Base-by-base conservation (phyloP, 2,888 invertebrate genomes). In the Chymomyza amoena region DNA sequence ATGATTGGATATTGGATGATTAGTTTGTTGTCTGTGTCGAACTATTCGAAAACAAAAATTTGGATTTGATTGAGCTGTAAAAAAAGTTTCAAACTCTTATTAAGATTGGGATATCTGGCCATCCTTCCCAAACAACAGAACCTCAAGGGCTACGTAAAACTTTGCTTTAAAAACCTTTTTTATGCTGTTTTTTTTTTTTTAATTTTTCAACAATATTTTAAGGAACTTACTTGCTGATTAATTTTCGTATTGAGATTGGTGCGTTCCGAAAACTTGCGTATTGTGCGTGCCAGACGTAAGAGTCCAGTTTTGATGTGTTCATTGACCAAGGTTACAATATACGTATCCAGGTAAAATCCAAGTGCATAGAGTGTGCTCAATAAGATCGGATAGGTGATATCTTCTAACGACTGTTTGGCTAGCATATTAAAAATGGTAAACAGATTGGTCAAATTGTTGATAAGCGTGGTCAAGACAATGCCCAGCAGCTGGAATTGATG, bases 401-500 rank as follows among this genome's bases (percentile, higher is more conserved):
- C 57, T 1, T 66, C 66, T n/a, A 72, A 66, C 0, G 88, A 73
- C 45, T 81, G 73, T 5, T 81, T 85, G 16, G 77, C 75, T 61
- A 89, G 62, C 75, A 90, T 72, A 66, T 82, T 90, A 65, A 89
- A 89, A 18, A 90, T 69, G n/a, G 84, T 84, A 28, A 83, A 89
- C 9, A 78, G 80, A 62, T 89, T 89, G 60, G 84, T 88, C 51
- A 89, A 70, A 64, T 90, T 89, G 69, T 81, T 89, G 62, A 89
- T 87, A 51, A 90, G 67, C 1, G 90, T 86, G 36, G 80, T 81
- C 50, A 89, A 69, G 70, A 86, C 78, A 18, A 90, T 73, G 2
- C 89, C 89, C 15, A 90, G 68, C 52, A 90, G 75, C 74, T 89
- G 89, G 39, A 87, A 73, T 67, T 90, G 89, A 60, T 90, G 90